Percentiles rank a stretch among this genome's conserved stretches.
phyloP scores from a whole-genome alignment of 2,797 vertebrate species.

The Coccyzus lansbergi region DNA sequence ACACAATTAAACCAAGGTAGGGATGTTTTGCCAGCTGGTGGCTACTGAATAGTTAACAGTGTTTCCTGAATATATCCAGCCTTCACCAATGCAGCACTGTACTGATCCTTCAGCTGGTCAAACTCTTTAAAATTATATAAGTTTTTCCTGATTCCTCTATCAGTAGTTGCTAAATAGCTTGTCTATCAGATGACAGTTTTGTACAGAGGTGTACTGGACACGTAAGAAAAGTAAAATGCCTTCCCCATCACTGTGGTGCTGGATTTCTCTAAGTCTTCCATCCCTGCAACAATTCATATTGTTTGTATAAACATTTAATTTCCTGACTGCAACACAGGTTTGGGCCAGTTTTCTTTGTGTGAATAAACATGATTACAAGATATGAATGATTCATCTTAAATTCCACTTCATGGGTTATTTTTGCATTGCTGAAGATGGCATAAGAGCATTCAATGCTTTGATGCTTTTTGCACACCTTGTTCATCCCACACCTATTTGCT shows the following conservation, averaged over 20 bases:
- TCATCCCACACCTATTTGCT: not conserved
- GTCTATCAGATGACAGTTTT: not conserved
- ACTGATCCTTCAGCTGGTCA: not conserved
- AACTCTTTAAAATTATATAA: not conserved
- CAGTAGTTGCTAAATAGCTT: not conserved
- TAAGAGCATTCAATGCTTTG: not conserved
- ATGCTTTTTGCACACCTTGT: not conserved
- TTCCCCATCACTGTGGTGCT: rapidly evolving
- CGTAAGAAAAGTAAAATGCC: not conserved
- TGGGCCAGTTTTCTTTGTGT: not conserved
- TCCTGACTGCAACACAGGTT: rapidly evolving
- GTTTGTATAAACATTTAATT: not conserved
- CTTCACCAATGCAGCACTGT: not conserved
- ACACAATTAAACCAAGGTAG: not conserved
- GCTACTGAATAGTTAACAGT: not conserved
- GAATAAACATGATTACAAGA: not conserved
- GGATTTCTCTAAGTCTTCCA: not conserved
- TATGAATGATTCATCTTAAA: not conserved
- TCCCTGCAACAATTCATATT: not conserved
- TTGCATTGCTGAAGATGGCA: not conserved
- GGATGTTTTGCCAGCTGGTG: not conserved
- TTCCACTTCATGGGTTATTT: not conserved
- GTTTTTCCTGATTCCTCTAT: not conserved
- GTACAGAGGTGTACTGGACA: rapidly evolving
- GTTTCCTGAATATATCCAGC: not conserved